Conservation (phyloP, 2,888 invertebrate species). For the Antheraea yamamai region DNA sequence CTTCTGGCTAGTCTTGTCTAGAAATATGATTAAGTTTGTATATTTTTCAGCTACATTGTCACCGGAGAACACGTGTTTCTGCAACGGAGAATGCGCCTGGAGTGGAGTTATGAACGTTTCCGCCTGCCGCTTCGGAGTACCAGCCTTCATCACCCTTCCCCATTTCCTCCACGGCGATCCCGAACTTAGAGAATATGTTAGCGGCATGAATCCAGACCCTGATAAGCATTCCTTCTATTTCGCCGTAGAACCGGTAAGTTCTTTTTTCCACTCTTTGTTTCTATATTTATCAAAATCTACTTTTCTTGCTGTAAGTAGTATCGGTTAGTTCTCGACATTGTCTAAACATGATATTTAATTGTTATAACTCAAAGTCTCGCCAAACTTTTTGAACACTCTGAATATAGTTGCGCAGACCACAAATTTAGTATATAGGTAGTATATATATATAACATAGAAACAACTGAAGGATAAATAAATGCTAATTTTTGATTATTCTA, state of each 20-base stretch:
- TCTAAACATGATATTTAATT: no score
- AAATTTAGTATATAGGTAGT: no score
- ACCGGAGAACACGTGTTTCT: slow-evolving; percentile 86
- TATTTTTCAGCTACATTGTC: slow-evolving; percentile 77
- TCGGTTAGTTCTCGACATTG: no score
- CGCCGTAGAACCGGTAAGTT: slow-evolving; percentile 87
- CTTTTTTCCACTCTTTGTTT: background rate
- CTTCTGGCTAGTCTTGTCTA: no score
- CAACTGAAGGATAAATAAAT: no score
- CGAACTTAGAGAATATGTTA: slow-evolving; percentile 82
- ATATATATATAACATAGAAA: no score
- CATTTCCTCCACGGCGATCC: slow-evolving; percentile 91
- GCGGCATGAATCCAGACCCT: slow-evolving; percentile 86
- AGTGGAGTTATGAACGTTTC: slow-evolving; percentile 90
- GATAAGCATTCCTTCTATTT: slow-evolving; percentile 89
- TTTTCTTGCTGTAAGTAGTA: no score
- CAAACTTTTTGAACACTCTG: no score
- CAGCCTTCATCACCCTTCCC: slow-evolving; percentile 91
- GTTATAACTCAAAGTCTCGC: no score
- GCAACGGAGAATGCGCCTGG: slow-evolving; percentile 87
- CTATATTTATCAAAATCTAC: background rate
- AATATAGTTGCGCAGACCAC: no score
- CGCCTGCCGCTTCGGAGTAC: slow-evolving; percentile 89
- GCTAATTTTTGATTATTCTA: no score
- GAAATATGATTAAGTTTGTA: background rate